Evolutionary conservation across 2,797 vertebrate species (phyloP).

Genomic region (Molossus alvarezi): DNA sequence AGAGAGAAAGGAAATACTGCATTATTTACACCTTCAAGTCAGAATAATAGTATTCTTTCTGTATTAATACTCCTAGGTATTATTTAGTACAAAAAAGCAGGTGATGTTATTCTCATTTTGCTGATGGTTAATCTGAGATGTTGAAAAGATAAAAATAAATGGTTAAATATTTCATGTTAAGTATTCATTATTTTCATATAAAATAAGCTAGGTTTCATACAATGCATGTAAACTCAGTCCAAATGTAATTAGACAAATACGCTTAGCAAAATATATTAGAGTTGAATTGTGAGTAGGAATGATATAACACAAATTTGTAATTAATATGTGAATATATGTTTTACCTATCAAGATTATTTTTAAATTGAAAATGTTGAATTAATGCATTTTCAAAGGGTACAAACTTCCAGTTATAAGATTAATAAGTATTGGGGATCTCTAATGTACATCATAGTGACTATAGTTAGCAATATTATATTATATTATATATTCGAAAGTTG

Average conservation of each 20-base stretch:
- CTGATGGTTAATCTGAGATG: constrained; percentile 26
- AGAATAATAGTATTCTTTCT: constrained; percentile 1
- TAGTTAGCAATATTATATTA: neutral
- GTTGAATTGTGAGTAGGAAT: constrained; percentile 12
- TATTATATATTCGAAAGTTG: neutral
- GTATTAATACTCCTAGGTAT: neutral
- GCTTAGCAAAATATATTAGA: neutral
- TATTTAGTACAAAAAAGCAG: constrained; percentile 20
- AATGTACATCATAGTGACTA: neutral
- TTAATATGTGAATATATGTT: neutral
- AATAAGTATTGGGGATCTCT: neutral
- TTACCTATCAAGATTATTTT: neutral
- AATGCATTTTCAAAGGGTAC: neutral
- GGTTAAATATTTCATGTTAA: constrained; percentile 50
- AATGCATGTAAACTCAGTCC: neutral
- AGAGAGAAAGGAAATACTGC: constrained; percentile 12
- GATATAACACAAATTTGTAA: neutral
- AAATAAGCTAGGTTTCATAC: constrained; percentile 36
- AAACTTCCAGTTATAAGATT: neutral
- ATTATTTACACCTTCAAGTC: constrained; percentile 36
- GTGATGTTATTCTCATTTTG: constrained; percentile 14
- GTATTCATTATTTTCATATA: neutral
- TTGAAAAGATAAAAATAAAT: constrained; percentile 66
- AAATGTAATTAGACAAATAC: neutral
- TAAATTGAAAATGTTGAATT: constrained; percentile 10